These are phyloP conservation scores for Epinephelus moara DNA, from an alignment of 2,113 vertebrate species.

Conservation along the genomic window DNA sequence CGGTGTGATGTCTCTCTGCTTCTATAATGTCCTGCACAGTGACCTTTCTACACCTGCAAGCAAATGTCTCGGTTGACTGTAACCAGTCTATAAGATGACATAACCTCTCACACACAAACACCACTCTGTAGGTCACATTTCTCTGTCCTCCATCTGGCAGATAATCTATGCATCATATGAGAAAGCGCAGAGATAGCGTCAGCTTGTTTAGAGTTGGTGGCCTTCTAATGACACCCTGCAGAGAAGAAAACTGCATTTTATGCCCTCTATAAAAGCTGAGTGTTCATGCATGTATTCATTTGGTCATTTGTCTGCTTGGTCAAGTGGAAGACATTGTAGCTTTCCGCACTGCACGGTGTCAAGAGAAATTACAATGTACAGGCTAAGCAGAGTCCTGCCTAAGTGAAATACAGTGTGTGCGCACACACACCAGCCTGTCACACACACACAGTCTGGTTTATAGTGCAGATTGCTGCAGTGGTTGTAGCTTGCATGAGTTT, in stretches of 20 bases:
- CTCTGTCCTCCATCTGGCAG: constrained; percentile 28
- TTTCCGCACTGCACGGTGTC: constrained; percentile 19
- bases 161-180: constrained; percentile 51
- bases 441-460: constrained; percentile 28
- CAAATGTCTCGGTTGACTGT: constrained; percentile 34
- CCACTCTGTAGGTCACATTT: neutral
- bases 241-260: constrained; percentile 1
- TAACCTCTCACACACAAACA: constrained; percentile 6
- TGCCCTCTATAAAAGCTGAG: constrained; percentile 21
- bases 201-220: constrained; percentile 10
- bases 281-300: constrained; percentile 19
- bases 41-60: constrained; percentile 30
- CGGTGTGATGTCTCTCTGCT: constrained; percentile 1
- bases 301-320: constrained; percentile 40
- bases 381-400: constrained; percentile 20
- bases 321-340: constrained; percentile 25
- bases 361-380: constrained; percentile 38
- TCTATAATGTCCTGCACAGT: constrained; percentile 14
- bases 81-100: constrained; percentile 7
- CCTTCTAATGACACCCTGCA: constrained; percentile 19
- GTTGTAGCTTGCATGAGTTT: constrained; percentile 17
- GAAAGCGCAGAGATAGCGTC: constrained; percentile 32
- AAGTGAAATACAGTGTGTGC: constrained; percentile 18
- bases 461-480: constrained; percentile 42
- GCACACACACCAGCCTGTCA: neutral